These are phyloP conservation scores for Heterotis niloticus DNA, from an alignment of 2,113 vertebrate genomes.

Conservation along the genomic window DNA sequence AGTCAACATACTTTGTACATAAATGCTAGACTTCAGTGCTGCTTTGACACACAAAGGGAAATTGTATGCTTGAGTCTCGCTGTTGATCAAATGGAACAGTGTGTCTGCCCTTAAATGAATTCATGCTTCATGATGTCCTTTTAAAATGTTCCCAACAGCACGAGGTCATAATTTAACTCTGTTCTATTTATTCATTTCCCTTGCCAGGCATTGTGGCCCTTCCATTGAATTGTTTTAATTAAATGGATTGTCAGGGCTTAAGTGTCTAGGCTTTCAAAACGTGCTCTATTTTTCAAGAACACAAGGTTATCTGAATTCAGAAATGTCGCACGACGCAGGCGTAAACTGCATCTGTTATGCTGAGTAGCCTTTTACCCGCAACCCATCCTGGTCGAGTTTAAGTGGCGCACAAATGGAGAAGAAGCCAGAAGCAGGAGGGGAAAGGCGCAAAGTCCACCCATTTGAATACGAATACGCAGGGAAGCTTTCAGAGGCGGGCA, in stretches of 20 bases:
- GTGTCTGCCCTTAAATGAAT: neutral
- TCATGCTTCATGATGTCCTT: neutral
- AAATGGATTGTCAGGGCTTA: conserved; percentile 28
- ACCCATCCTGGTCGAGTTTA: neutral
- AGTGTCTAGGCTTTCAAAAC: conserved; percentile 23
- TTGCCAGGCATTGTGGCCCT: conserved; percentile 12
- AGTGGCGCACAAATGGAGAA: neutral
- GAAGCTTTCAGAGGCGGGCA: conserved; percentile 1
- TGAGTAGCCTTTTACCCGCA: neutral
- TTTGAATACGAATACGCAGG: conserved; percentile 11
- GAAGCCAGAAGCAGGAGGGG: neutral
- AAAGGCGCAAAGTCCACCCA: neutral
- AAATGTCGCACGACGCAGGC: neutral
- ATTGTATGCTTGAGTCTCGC: neutral
- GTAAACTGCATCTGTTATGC: conserved; percentile 11
- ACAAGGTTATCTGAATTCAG: conserved; percentile 18
- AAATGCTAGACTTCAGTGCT: neutral
- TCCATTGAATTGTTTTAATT: conserved; percentile 29
- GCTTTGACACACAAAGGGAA: neutral
- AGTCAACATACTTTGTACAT: neutral
- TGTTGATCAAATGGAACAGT: neutral
- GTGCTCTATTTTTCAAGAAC: conserved; percentile 19
- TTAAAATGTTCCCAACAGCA: conserved; percentile 25
- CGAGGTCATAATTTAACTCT: conserved; percentile 26
- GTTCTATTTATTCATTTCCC: neutral